Percentiles rank a stretch among this genome's conserved stretches.
These are phyloP conservation scores for Gallinago media DNA, from an alignment of 2,113 vertebrate genomes.

Conservation along the genomic window DNA sequence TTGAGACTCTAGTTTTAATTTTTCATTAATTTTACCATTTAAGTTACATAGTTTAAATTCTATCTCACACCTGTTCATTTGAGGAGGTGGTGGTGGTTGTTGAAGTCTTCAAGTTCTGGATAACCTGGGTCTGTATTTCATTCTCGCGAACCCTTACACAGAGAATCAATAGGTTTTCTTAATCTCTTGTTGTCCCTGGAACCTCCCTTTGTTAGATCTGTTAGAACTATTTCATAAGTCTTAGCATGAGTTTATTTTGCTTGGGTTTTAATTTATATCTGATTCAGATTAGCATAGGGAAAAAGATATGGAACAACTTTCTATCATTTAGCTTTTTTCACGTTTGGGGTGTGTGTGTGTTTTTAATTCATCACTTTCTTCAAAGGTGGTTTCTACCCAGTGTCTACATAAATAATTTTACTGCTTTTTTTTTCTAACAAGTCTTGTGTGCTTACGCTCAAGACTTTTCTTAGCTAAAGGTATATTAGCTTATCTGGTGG, in stretches of 20 bases:
- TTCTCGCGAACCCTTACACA: not conserved
- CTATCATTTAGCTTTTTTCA: not conserved
- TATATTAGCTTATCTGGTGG: not conserved
- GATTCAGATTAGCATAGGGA: not conserved
- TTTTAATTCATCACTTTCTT: not conserved
- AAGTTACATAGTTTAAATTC: not conserved
- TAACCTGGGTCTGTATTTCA: not conserved
- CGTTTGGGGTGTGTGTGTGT: not conserved
- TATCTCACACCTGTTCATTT: fast-evolving
- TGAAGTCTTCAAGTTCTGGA: not conserved
- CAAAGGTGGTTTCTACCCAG: not conserved
- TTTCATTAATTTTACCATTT: not conserved
- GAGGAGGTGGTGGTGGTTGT: not conserved
- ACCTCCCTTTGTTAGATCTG: not conserved
- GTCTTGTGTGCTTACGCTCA: not conserved
- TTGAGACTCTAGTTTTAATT: not conserved
- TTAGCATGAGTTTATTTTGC: not conserved
- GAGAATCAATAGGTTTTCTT: not conserved
- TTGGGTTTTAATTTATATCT: not conserved
- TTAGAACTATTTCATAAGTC: not conserved
- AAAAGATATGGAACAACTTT: not conserved
- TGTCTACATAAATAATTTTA: not conserved
- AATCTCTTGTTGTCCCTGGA: fast-evolving
- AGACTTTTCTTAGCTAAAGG: not conserved
- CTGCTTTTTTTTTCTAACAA: not conserved